Conservation (phyloP, 2,797 vertebrate genomes). For the Sebastolobus altivelis region DNA sequence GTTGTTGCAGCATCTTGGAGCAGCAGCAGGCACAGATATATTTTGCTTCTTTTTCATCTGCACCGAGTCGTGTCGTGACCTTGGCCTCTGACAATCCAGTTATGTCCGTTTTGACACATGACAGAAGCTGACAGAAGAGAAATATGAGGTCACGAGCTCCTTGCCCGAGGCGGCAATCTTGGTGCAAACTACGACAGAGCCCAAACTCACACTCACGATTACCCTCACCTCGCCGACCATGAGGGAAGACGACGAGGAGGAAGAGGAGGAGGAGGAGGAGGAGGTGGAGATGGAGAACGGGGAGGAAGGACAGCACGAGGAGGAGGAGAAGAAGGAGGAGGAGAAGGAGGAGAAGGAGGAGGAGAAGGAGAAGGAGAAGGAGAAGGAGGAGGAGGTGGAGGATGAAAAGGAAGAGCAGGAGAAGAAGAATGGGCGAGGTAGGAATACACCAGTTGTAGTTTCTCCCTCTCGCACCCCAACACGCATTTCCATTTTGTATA, state of each 20-base stretch:
- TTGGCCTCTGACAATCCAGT: conserved; percentile 50
- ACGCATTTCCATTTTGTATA: background rate
- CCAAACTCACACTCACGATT: conserved; percentile 95
- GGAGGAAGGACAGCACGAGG: conserved; percentile 16
- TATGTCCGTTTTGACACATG: conserved; percentile 67
- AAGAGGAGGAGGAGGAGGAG: conserved; percentile 79
- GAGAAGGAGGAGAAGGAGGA: conserved; percentile 13
- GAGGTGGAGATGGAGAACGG: conserved; percentile 28
- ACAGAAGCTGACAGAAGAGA: conserved; percentile 97
- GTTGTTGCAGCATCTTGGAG: conserved; percentile 1
- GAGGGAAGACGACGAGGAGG: conserved; percentile 89
- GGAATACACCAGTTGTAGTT: conserved; percentile 30
- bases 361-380: conserved; percentile 23
- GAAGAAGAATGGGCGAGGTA: conserved; percentile 71
- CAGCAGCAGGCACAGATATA: conserved; percentile 2
- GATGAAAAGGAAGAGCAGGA: conserved; percentile 48
- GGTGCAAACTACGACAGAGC: conserved; percentile 91
- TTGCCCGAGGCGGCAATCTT: conserved; percentile 93
- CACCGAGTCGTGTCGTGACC: conserved; percentile 27
- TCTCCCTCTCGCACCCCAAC: background rate
- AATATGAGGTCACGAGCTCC: conserved; percentile 92
- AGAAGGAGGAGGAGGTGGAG: conserved; percentile 9
- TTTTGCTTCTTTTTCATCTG: conserved; percentile 26
- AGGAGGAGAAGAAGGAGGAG: conserved; percentile 18
- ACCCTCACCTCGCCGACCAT: conserved; percentile 95